These are phyloP conservation scores for Fistularia tabacaria DNA, from an alignment of 2,797 vertebrate species.

Conservation along the genomic window DNA sequence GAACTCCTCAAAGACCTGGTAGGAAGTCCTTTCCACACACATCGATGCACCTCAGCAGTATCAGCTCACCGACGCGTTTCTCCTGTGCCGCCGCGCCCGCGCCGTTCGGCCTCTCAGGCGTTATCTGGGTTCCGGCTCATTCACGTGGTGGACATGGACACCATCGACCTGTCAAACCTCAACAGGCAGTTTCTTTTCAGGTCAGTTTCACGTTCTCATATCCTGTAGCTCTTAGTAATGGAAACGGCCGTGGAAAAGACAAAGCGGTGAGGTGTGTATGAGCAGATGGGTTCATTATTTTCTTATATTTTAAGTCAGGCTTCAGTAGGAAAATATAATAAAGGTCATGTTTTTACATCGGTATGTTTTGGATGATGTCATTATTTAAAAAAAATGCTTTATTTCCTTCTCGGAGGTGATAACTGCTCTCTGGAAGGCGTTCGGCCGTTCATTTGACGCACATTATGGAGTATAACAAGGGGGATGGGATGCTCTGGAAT, in stretches of 20 bases:
- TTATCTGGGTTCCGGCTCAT: conserved; percentile 95
- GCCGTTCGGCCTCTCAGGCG: conserved; percentile 70
- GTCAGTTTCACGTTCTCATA: conserved; percentile 64
- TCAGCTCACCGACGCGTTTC: background rate
- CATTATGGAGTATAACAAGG: too few species aligned
- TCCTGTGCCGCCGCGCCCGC: too few species aligned
- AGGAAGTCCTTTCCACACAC: conserved; percentile 33
- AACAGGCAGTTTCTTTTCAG: conserved; percentile 98
- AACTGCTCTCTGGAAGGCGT: too few species aligned
- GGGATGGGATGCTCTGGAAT: too few species aligned
- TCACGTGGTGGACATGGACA: conserved; percentile 98
- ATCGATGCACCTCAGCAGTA: background rate
- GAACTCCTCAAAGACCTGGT: conserved; percentile 98
- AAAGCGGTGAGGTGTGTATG: too few species aligned
- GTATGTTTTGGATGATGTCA: too few species aligned
- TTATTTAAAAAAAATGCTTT: too few species aligned
- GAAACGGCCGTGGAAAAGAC: too few species aligned
- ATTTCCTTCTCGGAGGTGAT: too few species aligned
- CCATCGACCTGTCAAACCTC: conserved; percentile 95
- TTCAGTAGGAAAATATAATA: background rate
- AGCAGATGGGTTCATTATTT: background rate
- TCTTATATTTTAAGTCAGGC: background rate
- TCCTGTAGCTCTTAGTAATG: background rate
- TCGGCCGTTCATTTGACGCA: too few species aligned
- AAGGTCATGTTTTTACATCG: background rate